phyloP scores from a whole-genome alignment of 2,888 invertebrate species.

The Cyclophora albipunctata region DNA sequence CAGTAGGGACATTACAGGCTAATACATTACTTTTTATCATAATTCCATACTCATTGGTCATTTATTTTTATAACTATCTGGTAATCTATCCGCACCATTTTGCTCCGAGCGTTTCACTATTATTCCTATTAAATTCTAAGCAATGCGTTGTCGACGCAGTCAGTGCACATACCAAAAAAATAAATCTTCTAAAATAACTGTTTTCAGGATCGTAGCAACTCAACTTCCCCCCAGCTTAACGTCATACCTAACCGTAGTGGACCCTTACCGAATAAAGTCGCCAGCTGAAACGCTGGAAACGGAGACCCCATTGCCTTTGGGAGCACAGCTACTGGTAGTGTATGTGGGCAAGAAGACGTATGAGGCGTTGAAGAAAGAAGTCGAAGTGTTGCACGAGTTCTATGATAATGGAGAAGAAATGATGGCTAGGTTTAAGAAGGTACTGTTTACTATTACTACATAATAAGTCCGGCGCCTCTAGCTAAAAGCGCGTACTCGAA shows the following conservation, averaged over 20 bases:
- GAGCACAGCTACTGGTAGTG: constrained; percentile 86
- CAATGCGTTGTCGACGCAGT: too few species aligned
- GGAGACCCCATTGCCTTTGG: constrained; percentile 84
- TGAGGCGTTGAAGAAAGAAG: constrained; percentile 57
- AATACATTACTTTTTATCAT: not conserved
- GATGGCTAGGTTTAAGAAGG: constrained; percentile 61
- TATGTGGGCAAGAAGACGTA: constrained; percentile 81
- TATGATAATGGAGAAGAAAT: constrained; percentile 58
- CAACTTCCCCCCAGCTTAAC: constrained; percentile 84
- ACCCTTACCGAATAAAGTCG: constrained; percentile 88
- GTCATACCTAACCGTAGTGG: constrained; percentile 86
- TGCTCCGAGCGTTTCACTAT: too few species aligned
- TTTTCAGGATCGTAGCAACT: constrained; percentile 84
- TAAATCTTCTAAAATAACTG: too few species aligned
- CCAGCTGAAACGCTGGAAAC: constrained; percentile 81
- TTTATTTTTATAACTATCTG: too few species aligned
- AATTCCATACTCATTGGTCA: not conserved
- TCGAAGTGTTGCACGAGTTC: constrained; percentile 51
- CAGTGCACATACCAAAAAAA: too few species aligned
- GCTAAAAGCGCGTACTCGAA: too few species aligned
- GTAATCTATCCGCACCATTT: too few species aligned
- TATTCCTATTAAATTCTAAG: too few species aligned
- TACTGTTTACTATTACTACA: constrained; percentile 10
- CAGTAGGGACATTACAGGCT: too few species aligned
- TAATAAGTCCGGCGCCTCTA: too few species aligned